Evolutionary conservation across 2,888 invertebrate genomes (phyloP).

Genomic region (Eristalis tenax): DNA sequence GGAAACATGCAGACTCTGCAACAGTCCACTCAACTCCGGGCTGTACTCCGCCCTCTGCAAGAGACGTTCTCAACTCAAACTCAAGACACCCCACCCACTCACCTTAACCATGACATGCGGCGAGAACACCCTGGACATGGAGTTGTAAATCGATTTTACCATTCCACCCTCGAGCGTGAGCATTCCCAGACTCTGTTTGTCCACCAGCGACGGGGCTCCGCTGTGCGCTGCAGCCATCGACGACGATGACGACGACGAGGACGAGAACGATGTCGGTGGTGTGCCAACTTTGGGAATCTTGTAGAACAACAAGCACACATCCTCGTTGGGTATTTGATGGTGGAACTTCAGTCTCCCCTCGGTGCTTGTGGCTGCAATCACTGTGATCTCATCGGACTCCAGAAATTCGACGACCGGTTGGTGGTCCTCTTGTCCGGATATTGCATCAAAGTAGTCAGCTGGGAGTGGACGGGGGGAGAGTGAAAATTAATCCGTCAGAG

Average conservation of each 20-base stretch:
- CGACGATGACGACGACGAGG: slow-evolving; percentile 20
- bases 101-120: slow-evolving; percentile 79
- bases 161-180: slow-evolving; percentile 81
- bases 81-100: slow-evolving; percentile 37
- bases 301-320: slow-evolving; percentile 81
- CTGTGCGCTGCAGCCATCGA: slow-evolving; percentile 41
- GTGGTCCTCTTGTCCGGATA: slow-evolving; percentile 78
- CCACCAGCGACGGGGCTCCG: slow-evolving; percentile 44
- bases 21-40: slow-evolving; percentile 79
- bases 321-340: slow-evolving; percentile 80
- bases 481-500: slow-evolving; percentile 44
- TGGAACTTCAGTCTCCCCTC: slow-evolving; percentile 81
- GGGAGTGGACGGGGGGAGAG: slow-evolving; percentile 16
- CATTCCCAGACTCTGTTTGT: slow-evolving; percentile 79
- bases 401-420: slow-evolving; percentile 81
- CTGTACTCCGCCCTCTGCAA: slow-evolving; percentile 79
- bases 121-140: slow-evolving; percentile 81
- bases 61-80: slow-evolving; percentile 55
- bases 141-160: slow-evolving; percentile 82
- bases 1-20: slow-evolving; percentile 80
- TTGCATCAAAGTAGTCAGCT: slow-evolving; percentile 80
- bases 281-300: slow-evolving; percentile 80
- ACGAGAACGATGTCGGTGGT: slow-evolving; percentile 12
- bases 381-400: slow-evolving; percentile 81
- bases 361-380: slow-evolving; percentile 81